Percentiles rank a stretch among this genome's conserved stretches.
Conservation (phyloP, 2,113 vertebrate species). For the Etheostoma spectabile region DNA sequence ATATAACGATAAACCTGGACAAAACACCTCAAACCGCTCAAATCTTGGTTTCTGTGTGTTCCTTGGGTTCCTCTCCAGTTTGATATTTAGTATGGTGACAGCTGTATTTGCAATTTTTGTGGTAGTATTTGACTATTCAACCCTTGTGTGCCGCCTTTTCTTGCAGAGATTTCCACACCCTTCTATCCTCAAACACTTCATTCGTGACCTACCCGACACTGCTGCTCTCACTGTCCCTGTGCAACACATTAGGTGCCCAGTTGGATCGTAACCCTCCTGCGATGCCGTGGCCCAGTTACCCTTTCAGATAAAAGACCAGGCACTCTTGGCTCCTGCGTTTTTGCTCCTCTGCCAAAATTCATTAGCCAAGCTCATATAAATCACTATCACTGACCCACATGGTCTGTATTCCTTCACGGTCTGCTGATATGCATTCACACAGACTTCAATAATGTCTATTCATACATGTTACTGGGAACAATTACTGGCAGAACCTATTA, state of each 20-base stretch:
- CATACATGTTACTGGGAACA: slow-evolving; percentile 45
- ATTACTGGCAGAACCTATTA: slow-evolving; percentile 43
- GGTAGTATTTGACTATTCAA: neutral
- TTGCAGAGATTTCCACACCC: neutral
- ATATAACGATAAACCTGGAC: neutral
- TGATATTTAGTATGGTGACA: neutral
- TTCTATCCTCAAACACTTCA: neutral
- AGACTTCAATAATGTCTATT: slow-evolving; percentile 43
- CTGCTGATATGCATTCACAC: slow-evolving; percentile 13
- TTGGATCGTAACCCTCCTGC: slow-evolving; percentile 6
- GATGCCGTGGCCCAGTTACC: slow-evolving; percentile 43
- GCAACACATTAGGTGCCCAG: neutral
- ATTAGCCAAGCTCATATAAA: slow-evolving; percentile 18
- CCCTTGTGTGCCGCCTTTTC: neutral
- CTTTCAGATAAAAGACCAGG: slow-evolving; percentile 38
- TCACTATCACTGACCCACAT: slow-evolving; percentile 40
- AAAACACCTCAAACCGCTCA: neutral
- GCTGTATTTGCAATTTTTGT: neutral
- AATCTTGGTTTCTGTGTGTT: neutral
- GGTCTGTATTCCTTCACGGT: slow-evolving; percentile 5
- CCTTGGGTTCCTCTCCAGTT: too few relatives aligned
- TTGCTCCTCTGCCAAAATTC: slow-evolving; percentile 47
- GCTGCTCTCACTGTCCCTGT: slow-evolving; percentile 17
- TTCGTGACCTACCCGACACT: neutral
- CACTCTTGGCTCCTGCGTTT: slow-evolving; percentile 9